Percentiles rank a stretch among this genome's conserved stretches.
Conservation (phyloP, 2,888 invertebrate species). For the Amphipyra tragopoginis region DNA sequence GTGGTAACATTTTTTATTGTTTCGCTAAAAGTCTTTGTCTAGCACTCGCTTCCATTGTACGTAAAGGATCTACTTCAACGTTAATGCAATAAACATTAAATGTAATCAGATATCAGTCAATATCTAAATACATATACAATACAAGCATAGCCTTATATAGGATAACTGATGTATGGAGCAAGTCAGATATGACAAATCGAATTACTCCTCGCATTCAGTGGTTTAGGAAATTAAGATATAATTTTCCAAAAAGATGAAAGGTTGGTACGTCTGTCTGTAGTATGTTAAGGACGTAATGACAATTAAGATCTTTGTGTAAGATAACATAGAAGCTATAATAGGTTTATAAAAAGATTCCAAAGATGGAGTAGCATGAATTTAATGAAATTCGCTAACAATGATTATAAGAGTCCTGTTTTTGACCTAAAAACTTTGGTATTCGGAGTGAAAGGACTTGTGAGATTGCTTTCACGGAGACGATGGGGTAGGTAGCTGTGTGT, state of each 20-base stretch:
- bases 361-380: slow-evolving; percentile 27
- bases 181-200: slow-evolving; percentile 63
- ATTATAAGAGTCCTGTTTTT: slow-evolving; percentile 21
- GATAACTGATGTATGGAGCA: slow-evolving; percentile 37
- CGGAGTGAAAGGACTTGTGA: slow-evolving; percentile 47
- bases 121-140: slow-evolving; percentile 6
- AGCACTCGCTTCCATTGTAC: neutral
- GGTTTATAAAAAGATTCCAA: slow-evolving; percentile 29
- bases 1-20: neutral
- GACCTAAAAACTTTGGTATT: slow-evolving; percentile 26
- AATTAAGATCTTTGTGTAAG: slow-evolving; percentile 61
- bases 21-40: neutral
- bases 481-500: slow-evolving; percentile 35
- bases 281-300: slow-evolving; percentile 54
- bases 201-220: slow-evolving; percentile 65
- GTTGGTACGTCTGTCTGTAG: slow-evolving; percentile 45
- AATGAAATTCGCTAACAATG: slow-evolving; percentile 34
- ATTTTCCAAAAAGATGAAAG: slow-evolving; percentile 63
- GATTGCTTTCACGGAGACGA: slow-evolving; percentile 39
- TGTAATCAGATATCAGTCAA: slow-evolving; percentile 29
- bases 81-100: slow-evolving; percentile 17
- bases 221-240: slow-evolving; percentile 68
- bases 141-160: neutral
- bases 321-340: slow-evolving; percentile 49
- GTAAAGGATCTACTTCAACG: slow-evolving; percentile 1